Conservation (phyloP, 2,888 invertebrate species). For the Hirtodrosophila alboralis region DNA sequence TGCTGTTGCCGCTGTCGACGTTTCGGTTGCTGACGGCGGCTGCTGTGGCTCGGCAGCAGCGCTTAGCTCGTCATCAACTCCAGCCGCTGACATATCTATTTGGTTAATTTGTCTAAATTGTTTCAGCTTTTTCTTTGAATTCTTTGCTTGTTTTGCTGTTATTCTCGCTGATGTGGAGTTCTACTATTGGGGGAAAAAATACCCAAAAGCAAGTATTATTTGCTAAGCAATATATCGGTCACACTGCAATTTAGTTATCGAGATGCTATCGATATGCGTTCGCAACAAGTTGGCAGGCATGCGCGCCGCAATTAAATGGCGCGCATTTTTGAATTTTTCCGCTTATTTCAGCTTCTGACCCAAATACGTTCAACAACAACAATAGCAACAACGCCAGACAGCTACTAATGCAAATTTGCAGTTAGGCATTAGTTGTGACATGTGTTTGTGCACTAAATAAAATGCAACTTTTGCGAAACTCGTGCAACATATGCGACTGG, state of each 20-base stretch:
- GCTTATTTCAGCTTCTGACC: background rate
- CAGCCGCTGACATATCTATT: slow-evolving; percentile 63
- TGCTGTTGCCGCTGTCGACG: slow-evolving; percentile 1
- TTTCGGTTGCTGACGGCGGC: slow-evolving; percentile 10
- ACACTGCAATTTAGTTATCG: slow-evolving; percentile 23
- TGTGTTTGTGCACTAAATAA: slow-evolving; percentile 58
- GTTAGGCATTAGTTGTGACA: slow-evolving; percentile 46
- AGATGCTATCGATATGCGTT: slow-evolving; percentile 2
- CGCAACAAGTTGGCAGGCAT: slow-evolving; percentile 25
- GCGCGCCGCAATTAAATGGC: background rate
- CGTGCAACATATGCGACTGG: slow-evolving; percentile 52
- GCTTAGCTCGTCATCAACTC: slow-evolving; percentile 62
- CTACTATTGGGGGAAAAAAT: slow-evolving; percentile 23
- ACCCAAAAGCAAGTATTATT: slow-evolving; percentile 16
- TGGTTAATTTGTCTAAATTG: slow-evolving; percentile 23
- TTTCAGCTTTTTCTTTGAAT: slow-evolving; percentile 15
- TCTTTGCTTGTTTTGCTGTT: slow-evolving; percentile 47
- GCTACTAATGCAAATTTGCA: slow-evolving; percentile 51
- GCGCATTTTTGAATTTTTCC: background rate
- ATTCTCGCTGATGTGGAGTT: slow-evolving; percentile 62
- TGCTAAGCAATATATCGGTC: no score
- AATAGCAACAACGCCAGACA: slow-evolving; percentile 16
- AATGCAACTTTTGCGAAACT: slow-evolving; percentile 58
- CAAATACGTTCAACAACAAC: slow-evolving; percentile 15
- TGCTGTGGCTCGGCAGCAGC: slow-evolving; percentile 24